Evolutionary conservation across 2,888 invertebrate genomes (phyloP).

Genomic region (Mamestra brassicae): DNA sequence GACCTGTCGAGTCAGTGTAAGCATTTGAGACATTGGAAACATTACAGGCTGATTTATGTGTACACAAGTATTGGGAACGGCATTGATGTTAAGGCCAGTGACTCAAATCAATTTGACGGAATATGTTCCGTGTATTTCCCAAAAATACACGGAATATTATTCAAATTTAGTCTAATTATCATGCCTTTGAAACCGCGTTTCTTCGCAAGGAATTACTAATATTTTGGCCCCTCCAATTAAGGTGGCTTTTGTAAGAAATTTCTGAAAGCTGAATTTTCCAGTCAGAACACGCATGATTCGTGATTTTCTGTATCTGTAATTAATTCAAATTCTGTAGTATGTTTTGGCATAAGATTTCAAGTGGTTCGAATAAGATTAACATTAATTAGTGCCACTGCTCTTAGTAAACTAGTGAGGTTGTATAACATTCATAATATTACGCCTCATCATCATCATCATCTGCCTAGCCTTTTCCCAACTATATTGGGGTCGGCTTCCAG

Average conservation of each 20-base stretch:
- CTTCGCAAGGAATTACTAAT: conserved; percentile 10
- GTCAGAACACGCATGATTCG: background rate
- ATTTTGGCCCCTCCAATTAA: conserved; percentile 24
- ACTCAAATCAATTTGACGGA: background rate
- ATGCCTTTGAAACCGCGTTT: conserved; percentile 10
- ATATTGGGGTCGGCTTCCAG: too few relatives aligned
- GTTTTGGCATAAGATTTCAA: background rate
- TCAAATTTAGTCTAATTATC: conserved; percentile 38
- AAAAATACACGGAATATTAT: conserved; percentile 24
- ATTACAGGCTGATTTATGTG: too few relatives aligned
- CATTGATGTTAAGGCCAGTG: background rate
- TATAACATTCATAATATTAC: background rate
- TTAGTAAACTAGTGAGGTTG: background rate
- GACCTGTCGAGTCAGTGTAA: too few relatives aligned
- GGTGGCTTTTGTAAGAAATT: conserved; percentile 16
- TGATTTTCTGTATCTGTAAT: background rate
- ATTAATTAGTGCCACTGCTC: background rate
- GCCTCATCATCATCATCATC: too few relatives aligned
- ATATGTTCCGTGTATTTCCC: background rate
- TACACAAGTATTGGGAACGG: background rate
- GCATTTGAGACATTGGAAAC: too few relatives aligned
- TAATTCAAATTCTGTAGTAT: background rate
- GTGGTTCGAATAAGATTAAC: background rate
- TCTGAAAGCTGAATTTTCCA: conserved; percentile 5
- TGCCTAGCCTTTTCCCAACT: too few relatives aligned